Base-by-base conservation (phyloP, 2,888 invertebrate species). In the Cantharis nigra region DNA sequence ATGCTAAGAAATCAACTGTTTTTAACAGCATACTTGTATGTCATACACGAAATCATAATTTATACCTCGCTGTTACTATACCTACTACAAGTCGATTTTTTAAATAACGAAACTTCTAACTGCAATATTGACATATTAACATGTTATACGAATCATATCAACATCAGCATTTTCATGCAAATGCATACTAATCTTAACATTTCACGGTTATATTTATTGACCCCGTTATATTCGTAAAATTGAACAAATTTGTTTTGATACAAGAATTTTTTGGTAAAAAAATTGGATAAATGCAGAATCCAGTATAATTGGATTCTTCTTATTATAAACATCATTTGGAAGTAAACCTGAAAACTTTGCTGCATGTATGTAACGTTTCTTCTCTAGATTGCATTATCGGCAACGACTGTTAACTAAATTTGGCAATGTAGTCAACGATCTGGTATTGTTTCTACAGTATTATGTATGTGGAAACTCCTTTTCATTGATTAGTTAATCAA, bases 1-100 rank as follows among this genome's bases (percentile, higher is more conserved):
- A 78, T 78, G 72, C 33, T 72, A 63, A 70, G 75, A 74, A 78
- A 77, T 71, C 63, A 70, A 77, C 77, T 77, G 73, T 77, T 16
- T 14, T 23, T 69, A 69, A 49, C 49, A 49, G 49, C 49, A n/a
- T 49, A 49, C 49, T 49, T 49, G 49, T 49, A 49, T 49, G 49
- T 49, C 49, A 49, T 49, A 49, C 49, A 49, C 49, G 49, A 49
- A 49, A 49, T 49, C 49, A 49, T 49, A 49, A 49, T 49, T 49
- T 49, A n/a, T 49, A 49, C 49, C n/a, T 49, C 49, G 49, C 49
- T 49, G 7, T 49, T 49, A 49, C n/a, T 49, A 49, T 49, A 49
- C 33, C 33, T 33, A 33, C 49, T 49, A 49, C 49, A 49, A 49
- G n/a, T n/a, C 49, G 7, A 49, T n/a, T n/a, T 49, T 49, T 49